Percentiles rank a stretch among this genome's conserved stretches.
Conservation (phyloP, 2,113 vertebrate species). For the Nothobranchius furzeri region DNA sequence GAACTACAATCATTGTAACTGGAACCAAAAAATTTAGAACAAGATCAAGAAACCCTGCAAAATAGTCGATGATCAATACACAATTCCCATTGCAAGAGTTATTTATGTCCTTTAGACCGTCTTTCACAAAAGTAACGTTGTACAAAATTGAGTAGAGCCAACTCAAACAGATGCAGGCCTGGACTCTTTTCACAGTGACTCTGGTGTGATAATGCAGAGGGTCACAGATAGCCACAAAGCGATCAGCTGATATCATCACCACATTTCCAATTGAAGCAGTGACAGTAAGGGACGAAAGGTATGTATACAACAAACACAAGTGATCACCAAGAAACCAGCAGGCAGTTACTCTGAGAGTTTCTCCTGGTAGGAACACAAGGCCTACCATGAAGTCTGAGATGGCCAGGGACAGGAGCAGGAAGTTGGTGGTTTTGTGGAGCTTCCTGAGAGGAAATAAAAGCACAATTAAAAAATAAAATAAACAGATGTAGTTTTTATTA, state of each 20-base stretch:
- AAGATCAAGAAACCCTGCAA: slow-evolving; percentile 11
- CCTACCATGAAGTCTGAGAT: slow-evolving; percentile 61
- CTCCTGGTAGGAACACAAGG: slow-evolving; percentile 81
- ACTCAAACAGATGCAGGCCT: slow-evolving; percentile 6
- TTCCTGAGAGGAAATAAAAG: slow-evolving; percentile 45
- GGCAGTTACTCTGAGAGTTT: not conserved
- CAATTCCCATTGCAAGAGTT: slow-evolving; percentile 17
- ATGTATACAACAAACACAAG: slow-evolving; percentile 20
- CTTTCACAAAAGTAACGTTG: fast-evolving
- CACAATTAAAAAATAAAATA: not conserved
- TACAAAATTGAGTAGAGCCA: slow-evolving; percentile 37
- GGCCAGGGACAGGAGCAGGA: slow-evolving; percentile 67
- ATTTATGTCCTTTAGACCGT: fast-evolving
- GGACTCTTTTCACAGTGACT: slow-evolving; percentile 26
- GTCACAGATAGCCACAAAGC: slow-evolving; percentile 17
- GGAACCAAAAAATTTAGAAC: slow-evolving; percentile 38
- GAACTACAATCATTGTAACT: slow-evolving; percentile 13
- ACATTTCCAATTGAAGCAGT: not conserved
- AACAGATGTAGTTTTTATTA: too few relatives aligned
- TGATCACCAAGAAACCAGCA: slow-evolving; percentile 62
- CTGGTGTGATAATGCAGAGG: slow-evolving; percentile 42
- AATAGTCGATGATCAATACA: fast-evolving
- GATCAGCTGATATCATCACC: slow-evolving; percentile 46
- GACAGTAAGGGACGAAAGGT: not conserved
- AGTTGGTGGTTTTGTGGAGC: slow-evolving; percentile 69